Evolutionary conservation across 2,888 invertebrate species (phyloP), one percentile per base, ranked within the genome.

Genomic region (Chaitophorus viminalis): DNA sequence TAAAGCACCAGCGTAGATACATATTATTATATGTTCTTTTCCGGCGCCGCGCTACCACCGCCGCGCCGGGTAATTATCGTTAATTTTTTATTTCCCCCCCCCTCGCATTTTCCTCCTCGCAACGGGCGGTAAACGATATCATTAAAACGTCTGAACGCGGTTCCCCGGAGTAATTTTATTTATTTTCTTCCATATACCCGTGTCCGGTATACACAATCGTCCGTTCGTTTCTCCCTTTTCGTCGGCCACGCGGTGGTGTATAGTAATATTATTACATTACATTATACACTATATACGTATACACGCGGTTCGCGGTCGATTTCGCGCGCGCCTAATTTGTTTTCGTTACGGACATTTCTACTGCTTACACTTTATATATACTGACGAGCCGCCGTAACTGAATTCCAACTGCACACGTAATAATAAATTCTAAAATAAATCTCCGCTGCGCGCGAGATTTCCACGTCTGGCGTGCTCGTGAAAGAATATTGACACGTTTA

Each of bases 141-240:
- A 46, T 46, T 46, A 60, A 60, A 60, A 60, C 60, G 60, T 60
- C 25, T 25, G 60, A 6, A 46, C 60, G 25, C 60, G 60, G 21
- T 21, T 21, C 25, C 60, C 46, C 14, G 46, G 11, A 14, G 46
- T 46, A 46, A 25, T 60, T 60, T 60, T 60, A 25, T 60, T 60
- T 60, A 60, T 60, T 60, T 21, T 60, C 60, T n/a, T n/a, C 25
- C 54, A 11, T 25, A 21, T 54, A 1, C 46, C 14, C 46, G 46
- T 1, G 68, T n/a, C 9, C n/a, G 25, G 21, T n/a, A n/a, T 3
- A 25, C 68, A 6, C n/a, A 11, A 25, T 68, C 68, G 68, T 68
- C 68, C 68, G 68, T 68, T n/a, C 65, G n/a, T 65, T 68, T 68
- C 65, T 29, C 60, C 60, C 21, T 60, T 60, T 60, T 60, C 68